Conservation (phyloP, 92 coral and sea anemone genomes). For the Zoanthus sansibaricus region DNA sequence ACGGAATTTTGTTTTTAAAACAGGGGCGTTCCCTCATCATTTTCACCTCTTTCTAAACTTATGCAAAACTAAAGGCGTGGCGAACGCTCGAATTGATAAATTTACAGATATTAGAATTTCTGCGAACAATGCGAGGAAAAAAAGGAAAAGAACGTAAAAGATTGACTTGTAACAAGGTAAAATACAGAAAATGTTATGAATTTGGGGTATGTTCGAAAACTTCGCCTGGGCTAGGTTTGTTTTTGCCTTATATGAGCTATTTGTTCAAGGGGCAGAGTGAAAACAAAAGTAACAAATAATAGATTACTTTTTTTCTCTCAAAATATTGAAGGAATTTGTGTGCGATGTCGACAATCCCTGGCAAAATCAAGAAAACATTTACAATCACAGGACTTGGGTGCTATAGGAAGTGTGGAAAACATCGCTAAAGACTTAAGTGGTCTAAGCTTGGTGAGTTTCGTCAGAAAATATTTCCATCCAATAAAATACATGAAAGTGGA, state of each 20-base stretch:
- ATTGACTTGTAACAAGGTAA: conserved; percentile 21
- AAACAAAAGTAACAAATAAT: neutral
- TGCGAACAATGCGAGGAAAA: neutral
- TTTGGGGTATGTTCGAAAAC: conserved; percentile 18
- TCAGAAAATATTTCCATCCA: conserved; percentile 1
- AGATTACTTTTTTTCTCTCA: conserved; percentile 21
- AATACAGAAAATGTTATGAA: conserved; percentile 24
- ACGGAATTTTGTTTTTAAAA: conserved; percentile 1
- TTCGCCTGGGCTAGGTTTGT: conserved; percentile 33
- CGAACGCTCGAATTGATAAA: conserved; percentile 38
- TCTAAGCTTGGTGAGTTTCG: conserved; percentile 49
- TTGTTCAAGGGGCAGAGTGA: neutral
- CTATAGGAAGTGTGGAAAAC: conserved; percentile 22
- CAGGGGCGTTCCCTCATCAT: conserved; percentile 1
- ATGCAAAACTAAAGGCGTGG: conserved; percentile 22
- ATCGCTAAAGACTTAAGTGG: conserved; percentile 31
- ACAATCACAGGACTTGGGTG: conserved; percentile 37
- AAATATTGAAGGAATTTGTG: conserved; percentile 42
- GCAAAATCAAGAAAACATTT: conserved; percentile 25
- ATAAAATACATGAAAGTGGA: neutral
- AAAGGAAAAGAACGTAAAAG: conserved; percentile 34
- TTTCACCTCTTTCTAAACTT: neutral
- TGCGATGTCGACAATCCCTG: conserved; percentile 50
- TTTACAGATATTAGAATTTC: conserved; percentile 31
- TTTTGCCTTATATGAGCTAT: conserved; percentile 20